Evolutionary conservation across 2,113 vertebrate genomes (phyloP).

Genomic region (Alexandromys fortis): DNA sequence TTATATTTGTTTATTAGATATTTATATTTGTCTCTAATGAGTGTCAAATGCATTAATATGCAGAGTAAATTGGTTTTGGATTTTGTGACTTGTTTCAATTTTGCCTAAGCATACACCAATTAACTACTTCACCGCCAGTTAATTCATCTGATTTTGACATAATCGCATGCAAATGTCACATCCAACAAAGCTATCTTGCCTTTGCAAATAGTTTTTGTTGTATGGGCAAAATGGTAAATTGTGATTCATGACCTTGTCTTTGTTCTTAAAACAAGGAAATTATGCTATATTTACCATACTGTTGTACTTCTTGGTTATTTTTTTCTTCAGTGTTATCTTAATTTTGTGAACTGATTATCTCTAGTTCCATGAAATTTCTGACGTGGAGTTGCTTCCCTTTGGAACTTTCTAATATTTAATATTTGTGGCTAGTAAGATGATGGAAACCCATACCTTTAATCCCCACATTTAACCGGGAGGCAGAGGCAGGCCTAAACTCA

Average conservation of each 20-base stretch:
- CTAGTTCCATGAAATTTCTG: neutral
- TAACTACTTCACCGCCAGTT: neutral
- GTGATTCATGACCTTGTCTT: neutral
- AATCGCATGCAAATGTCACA: neutral
- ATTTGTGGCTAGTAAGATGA: neutral
- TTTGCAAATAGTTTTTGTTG: neutral
- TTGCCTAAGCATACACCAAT: neutral
- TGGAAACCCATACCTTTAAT: neutral
- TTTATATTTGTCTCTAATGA: constrained; percentile 42
- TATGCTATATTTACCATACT: neutral
- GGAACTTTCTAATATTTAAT: constrained; percentile 3
- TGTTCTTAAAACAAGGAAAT: neutral
- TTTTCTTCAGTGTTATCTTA: neutral
- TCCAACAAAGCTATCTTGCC: neutral
- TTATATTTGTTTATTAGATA: constrained; percentile 32
- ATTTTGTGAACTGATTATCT: neutral
- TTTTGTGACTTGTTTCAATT: neutral
- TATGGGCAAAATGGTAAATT: neutral
- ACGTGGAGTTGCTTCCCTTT: neutral
- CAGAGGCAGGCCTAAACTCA: neutral
- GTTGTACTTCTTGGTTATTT: neutral
- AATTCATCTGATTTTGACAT: constrained; percentile 41
- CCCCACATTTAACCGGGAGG: neutral
- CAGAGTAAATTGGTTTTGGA: neutral
- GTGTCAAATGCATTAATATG: constrained; percentile 36